Evolutionary conservation across 2,888 invertebrate species (phyloP).

Genomic region (Dendrolimus houi): DNA sequence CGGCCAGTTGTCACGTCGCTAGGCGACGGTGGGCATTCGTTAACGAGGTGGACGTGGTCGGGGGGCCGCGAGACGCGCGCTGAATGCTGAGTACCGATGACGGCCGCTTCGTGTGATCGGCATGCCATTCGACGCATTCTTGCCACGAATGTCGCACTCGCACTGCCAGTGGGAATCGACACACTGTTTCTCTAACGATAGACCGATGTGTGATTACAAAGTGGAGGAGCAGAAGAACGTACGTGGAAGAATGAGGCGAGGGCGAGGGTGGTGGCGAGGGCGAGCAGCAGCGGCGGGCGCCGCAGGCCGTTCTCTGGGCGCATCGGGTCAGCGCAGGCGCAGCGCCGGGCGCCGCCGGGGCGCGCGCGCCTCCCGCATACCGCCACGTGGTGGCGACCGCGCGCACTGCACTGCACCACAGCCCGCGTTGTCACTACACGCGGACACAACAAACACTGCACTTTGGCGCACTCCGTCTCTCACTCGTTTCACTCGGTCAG

Average conservation of each 20-base stretch:
- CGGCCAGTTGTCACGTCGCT: not conserved
- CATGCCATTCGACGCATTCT: no score
- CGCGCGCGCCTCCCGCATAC: slow-evolving; percentile 44
- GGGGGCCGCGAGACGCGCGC: slow-evolving; percentile 3
- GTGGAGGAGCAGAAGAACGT: slow-evolving; percentile 24
- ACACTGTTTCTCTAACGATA: no score
- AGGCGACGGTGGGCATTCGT: not conserved
- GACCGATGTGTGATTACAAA: not conserved
- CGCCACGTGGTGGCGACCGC: slow-evolving; percentile 20
- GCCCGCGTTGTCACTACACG: slow-evolving; percentile 12
- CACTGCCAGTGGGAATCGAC: no score
- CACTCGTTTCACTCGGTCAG: slow-evolving; percentile 21
- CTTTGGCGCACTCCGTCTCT: slow-evolving; percentile 4
- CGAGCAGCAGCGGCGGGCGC: slow-evolving; percentile 58
- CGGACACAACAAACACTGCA: slow-evolving; percentile 4
- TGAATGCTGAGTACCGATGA: slow-evolving; percentile 14
- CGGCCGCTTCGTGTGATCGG: no score
- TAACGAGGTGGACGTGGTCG: not conserved
- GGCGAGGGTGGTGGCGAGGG: slow-evolving; percentile 60
- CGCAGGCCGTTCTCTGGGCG: slow-evolving; percentile 50
- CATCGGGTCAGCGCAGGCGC: slow-evolving; percentile 47
- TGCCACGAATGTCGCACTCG: no score
- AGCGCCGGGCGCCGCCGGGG: slow-evolving; percentile 45
- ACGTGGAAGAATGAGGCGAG: slow-evolving; percentile 60
- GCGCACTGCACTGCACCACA: slow-evolving; percentile 14